These are phyloP conservation scores for Acleris cristana DNA, from an alignment of 2,888 invertebrate genomes.

Conservation along the genomic window DNA sequence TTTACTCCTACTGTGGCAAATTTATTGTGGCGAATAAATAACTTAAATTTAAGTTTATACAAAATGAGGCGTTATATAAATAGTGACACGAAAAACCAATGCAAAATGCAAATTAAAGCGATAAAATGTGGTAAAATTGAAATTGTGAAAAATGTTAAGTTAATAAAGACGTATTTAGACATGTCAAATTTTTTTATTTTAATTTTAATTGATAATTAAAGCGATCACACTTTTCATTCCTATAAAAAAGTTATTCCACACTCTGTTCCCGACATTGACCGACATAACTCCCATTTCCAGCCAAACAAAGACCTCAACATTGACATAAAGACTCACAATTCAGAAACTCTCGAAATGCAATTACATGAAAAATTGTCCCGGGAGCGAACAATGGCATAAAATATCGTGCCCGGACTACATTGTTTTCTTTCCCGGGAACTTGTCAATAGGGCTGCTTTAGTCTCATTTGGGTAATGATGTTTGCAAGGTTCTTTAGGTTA, in stretches of 20 bases:
- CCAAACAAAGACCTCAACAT: slow-evolving; percentile 26
- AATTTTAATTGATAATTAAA: no score
- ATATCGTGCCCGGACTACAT: slow-evolving; percentile 42
- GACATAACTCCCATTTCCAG: slow-evolving; percentile 22
- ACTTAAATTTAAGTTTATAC: no score
- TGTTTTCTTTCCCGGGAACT: slow-evolving; percentile 35
- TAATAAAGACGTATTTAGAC: no score
- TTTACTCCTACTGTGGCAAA: no score
- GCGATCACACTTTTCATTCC: no score
- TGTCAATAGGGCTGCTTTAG: slow-evolving; percentile 31
- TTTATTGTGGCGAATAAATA: no score
- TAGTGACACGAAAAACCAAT: no score
- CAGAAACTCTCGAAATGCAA: slow-evolving; percentile 42
- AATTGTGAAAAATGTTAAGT: no score
- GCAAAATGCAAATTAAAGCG: no score
- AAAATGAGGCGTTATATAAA: no score
- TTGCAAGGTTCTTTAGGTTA: slow-evolving; percentile 13
- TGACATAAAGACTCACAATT: slow-evolving; percentile 29
- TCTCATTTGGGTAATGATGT: slow-evolving; percentile 27
- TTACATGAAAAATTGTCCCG: slow-evolving; percentile 52
- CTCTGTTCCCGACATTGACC: slow-evolving; percentile 12
- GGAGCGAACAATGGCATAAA: slow-evolving; percentile 48
- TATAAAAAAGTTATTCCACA: slow-evolving; percentile 6
- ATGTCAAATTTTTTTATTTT: no score
- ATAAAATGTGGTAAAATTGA: no score